Percentiles rank a stretch among this genome's conserved stretches.
Conservation (phyloP, 2,113 vertebrate species). For the Halichoerus grypus region DNA sequence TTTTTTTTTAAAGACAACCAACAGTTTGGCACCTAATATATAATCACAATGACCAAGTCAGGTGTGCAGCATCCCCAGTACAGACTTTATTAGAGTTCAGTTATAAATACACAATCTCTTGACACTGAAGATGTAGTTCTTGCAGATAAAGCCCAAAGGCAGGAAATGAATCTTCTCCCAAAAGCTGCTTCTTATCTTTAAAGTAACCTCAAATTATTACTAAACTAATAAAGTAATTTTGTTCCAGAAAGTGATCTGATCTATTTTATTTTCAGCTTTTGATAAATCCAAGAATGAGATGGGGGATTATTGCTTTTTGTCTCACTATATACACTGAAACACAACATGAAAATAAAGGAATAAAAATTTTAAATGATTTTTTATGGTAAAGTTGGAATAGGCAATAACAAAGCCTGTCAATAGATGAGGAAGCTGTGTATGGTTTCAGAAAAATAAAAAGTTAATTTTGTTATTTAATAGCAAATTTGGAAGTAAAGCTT, state of each 20-base stretch:
- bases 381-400: slow-evolving; percentile 62
- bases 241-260: slow-evolving; percentile 85
- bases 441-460: slow-evolving; percentile 61
- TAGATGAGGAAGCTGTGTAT: background rate
- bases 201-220: slow-evolving; percentile 91
- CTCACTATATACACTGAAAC: slow-evolving; percentile 76
- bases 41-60: slow-evolving; percentile 85
- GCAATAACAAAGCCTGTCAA: slow-evolving; percentile 57
- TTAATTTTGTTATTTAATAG: slow-evolving; percentile 54
- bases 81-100: slow-evolving; percentile 90
- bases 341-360: slow-evolving; percentile 77
- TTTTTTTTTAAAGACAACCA: slow-evolving; percentile 72
- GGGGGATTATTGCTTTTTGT: slow-evolving; percentile 89
- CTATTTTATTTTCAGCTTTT: slow-evolving; percentile 80
- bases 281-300: slow-evolving; percentile 86
- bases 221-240: slow-evolving; percentile 93
- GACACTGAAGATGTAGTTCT: slow-evolving; percentile 89
- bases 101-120: slow-evolving; percentile 90
- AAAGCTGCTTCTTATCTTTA: slow-evolving; percentile 90
- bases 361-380: slow-evolving; percentile 61
- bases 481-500: slow-evolving; percentile 59
- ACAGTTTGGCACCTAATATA: slow-evolving; percentile 85
- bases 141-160: slow-evolving; percentile 87
- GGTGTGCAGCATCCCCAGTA: slow-evolving; percentile 84
- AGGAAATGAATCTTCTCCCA: slow-evolving; percentile 93